Percentiles rank a stretch among this genome's conserved stretches.
These are phyloP conservation scores for Hyles lineata DNA, from an alignment of 2,888 invertebrate species.

Conservation along the genomic window DNA sequence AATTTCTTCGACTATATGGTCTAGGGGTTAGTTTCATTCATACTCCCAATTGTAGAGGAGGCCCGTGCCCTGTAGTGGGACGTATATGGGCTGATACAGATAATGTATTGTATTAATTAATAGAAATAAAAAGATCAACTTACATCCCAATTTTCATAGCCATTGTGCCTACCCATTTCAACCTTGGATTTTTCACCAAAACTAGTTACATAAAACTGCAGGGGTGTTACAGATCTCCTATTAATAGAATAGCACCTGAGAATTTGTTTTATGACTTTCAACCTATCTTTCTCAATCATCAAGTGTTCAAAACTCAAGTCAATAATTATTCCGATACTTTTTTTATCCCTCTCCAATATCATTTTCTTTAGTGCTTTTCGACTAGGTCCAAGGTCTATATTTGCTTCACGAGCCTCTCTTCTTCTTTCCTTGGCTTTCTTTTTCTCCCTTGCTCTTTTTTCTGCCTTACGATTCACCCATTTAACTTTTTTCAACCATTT, in stretches of 20 bases:
- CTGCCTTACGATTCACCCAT: constrained; percentile 89
- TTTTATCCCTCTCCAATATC: constrained; percentile 88
- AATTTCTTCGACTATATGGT: no score
- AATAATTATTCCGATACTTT: constrained; percentile 90
- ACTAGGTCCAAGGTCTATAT: constrained; percentile 90
- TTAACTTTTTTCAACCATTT: constrained; percentile 88
- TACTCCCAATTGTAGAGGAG: no score
- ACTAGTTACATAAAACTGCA: constrained; percentile 93
- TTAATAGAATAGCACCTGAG: constrained; percentile 96
- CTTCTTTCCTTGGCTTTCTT: constrained; percentile 88
- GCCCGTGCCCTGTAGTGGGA: no score
- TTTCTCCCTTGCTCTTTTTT: constrained; percentile 90
- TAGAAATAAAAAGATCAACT: constrained; percentile 57
- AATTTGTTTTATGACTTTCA: constrained; percentile 95
- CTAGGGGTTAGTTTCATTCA: no score
- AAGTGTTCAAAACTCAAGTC: constrained; percentile 96
- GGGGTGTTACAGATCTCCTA: constrained; percentile 90
- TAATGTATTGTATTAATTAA: no score
- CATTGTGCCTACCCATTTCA: constrained; percentile 92
- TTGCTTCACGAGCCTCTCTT: constrained; percentile 88
- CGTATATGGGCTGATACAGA: no score
- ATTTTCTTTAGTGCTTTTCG: constrained; percentile 91
- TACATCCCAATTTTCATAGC: constrained; percentile 97
- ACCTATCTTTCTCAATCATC: constrained; percentile 95
- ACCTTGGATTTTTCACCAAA: constrained; percentile 89